Conservation (phyloP, 2,797 vertebrate genomes). For the Erpetoichthys calabaricus region DNA sequence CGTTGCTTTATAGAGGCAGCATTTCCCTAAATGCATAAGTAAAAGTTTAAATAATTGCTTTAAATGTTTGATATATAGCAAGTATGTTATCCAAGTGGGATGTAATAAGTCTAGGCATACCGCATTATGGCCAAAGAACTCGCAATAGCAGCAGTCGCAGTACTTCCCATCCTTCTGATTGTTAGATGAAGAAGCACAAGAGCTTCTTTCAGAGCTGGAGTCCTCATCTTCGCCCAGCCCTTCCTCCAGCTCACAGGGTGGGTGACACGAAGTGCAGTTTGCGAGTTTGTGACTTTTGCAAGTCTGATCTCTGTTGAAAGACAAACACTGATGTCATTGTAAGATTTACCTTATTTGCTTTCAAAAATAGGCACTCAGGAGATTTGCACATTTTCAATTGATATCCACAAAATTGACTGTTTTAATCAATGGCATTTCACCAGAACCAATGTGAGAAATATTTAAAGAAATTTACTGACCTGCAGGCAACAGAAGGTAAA, state of each 20-base stretch:
- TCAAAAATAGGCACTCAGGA: too few relatives aligned
- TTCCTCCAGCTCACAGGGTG: constrained; percentile 78
- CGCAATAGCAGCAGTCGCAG: constrained; percentile 99
- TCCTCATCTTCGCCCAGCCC: constrained; percentile 85
- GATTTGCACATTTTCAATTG: too few relatives aligned
- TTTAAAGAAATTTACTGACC: constrained; percentile 42
- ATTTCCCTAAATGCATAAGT: too few relatives aligned
- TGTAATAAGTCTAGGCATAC: constrained; percentile 41
- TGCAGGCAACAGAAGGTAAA: constrained; percentile 65
- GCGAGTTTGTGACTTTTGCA: constrained; percentile 93
- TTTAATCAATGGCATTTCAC: too few relatives aligned
- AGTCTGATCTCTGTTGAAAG: constrained; percentile 65
- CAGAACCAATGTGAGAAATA: background rate
- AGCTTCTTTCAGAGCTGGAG: constrained; percentile 94
- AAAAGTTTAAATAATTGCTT: too few relatives aligned
- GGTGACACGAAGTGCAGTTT: constrained; percentile 75
- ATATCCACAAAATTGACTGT: too few relatives aligned
- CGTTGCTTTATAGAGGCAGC: too few relatives aligned
- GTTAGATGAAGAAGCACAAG: constrained; percentile 88
- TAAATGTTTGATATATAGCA: too few relatives aligned
- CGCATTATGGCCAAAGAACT: constrained; percentile 97
- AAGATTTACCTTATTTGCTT: too few relatives aligned
- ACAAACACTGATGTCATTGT: background rate
- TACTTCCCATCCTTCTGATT: constrained; percentile 97
- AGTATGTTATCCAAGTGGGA: too few relatives aligned